A percentile compares a stretch with the other conserved stretches of the same genome.
Evolutionary conservation across 2,888 invertebrate species (phyloP).

Genomic region (Eupithecia insigniata): DNA sequence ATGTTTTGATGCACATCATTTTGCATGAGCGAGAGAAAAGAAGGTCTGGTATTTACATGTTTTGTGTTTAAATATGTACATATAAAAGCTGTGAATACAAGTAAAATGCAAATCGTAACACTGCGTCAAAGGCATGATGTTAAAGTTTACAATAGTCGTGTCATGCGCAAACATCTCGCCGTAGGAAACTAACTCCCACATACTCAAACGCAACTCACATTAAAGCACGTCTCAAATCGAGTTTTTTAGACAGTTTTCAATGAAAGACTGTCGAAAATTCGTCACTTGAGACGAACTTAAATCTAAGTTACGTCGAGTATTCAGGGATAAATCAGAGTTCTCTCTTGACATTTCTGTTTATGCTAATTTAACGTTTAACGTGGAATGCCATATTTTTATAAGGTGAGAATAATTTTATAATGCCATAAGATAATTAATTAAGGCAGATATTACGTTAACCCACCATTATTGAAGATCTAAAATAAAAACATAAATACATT

Average conservation of each 20-base stretch:
- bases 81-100: not conserved
- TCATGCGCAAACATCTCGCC: constrained; percentile 7
- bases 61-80: not conserved
- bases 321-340: no score
- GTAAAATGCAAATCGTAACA: not conserved
- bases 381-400: not conserved
- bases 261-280: no score
- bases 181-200: not conserved
- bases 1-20: not conserved
- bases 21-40: not conserved
- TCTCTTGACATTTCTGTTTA: not conserved
- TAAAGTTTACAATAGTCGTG: not conserved
- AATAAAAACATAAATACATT: no score
- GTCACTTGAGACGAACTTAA: no score
- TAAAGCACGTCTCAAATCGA: no score
- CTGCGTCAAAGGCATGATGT: constrained; percentile 12
- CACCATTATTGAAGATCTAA: no score
- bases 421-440: no score
- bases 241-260: no score
- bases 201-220: no score
- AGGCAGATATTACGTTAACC: no score
- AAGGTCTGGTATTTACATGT: not conserved
- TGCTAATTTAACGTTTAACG: no score
- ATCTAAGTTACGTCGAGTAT: no score
- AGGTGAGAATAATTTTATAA: not conserved